These are phyloP conservation scores for Heliconius sara DNA, from an alignment of 2,888 invertebrate genomes.

Conservation along the genomic window DNA sequence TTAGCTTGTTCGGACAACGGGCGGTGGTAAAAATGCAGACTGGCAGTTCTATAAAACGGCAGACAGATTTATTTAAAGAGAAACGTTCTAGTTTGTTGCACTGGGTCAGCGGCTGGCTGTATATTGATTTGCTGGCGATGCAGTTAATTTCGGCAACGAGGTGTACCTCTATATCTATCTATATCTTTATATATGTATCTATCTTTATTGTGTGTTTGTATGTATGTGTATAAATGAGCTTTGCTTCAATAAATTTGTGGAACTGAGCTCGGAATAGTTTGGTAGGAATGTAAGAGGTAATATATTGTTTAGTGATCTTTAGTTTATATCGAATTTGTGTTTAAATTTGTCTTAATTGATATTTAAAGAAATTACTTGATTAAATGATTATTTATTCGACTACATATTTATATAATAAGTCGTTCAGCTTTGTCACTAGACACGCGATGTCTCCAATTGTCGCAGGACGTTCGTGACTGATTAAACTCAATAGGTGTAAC, in stretches of 20 bases:
- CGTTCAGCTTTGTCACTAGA: neutral
- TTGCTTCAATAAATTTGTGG: conserved; percentile 37
- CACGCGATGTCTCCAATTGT: neutral
- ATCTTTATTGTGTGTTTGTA: neutral
- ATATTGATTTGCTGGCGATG: conserved; percentile 78
- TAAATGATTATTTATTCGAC: neutral
- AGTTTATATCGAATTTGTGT: neutral
- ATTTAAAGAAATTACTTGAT: neutral
- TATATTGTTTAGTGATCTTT: neutral
- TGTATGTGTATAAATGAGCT: neutral
- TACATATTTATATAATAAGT: neutral
- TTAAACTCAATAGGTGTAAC: too few species aligned
- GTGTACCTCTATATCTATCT: conserved; percentile 37
- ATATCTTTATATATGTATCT: neutral
- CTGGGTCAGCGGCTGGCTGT: conserved; percentile 73
- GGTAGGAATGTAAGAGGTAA: neutral
- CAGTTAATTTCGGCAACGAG: conserved; percentile 76
- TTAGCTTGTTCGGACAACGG: conserved; percentile 60
- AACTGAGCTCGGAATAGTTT: neutral
- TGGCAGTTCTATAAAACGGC: conserved; percentile 70
- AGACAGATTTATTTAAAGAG: conserved; percentile 75
- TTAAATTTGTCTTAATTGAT: neutral
- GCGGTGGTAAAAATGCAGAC: conserved; percentile 63
- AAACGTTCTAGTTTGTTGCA: conserved; percentile 73
- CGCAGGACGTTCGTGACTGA: too few species aligned